Base-by-base conservation (phyloP, 2,113 vertebrate genomes). In the Copsychus sechellarum region DNA sequence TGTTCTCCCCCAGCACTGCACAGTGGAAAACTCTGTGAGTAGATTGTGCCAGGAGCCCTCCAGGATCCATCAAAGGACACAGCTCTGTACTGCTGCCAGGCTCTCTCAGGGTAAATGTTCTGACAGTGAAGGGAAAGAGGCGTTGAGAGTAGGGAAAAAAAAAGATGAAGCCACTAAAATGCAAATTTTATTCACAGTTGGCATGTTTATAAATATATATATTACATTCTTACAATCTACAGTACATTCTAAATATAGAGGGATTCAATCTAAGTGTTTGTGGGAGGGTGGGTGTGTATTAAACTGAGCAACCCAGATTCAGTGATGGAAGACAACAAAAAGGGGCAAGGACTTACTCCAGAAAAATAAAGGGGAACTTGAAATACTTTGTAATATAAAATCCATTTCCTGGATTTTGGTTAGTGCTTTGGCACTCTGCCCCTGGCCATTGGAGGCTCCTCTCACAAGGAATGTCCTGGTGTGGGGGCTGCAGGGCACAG, bases 201-300 rank as follows among this genome's bases (percentile, higher is more conserved):
- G 88, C 79, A 86, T 92, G 81, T 98, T 97, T 98, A 97, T 98
- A 98, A 98, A 98, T 97, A 97, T 96, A 97, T 96, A 97, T 97
- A 90, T 96, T 93, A 97, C 97, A 97, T 96, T 97, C 97, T 96
- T 97, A 97, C 95, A 97, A 95, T 96, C 96, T 96, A 96, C 95
- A 94, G 45, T 92, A 92, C 92, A 81, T 93, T 95, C 96, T 96
- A 94, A 95, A 92, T 81, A 69, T 56, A 74, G 90, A 89, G 40
- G 84, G 93, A 73, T 53, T 54, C n/a, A 77, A 64, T 95, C 73
- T 92, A 93, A 96, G 79, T 69, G 87, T 86, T 87, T 36, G 83
- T 94, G 93, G 88, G 45, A 60, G 26, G 72, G 80, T 0, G 48
- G 13, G 21, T 56, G 72, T 86, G 53, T 51, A 64, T 66, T 78